Evolutionary conservation across 2,797 vertebrate genomes (phyloP), one percentile per base, ranked within the genome.

Genomic region (Periparus ater): DNA sequence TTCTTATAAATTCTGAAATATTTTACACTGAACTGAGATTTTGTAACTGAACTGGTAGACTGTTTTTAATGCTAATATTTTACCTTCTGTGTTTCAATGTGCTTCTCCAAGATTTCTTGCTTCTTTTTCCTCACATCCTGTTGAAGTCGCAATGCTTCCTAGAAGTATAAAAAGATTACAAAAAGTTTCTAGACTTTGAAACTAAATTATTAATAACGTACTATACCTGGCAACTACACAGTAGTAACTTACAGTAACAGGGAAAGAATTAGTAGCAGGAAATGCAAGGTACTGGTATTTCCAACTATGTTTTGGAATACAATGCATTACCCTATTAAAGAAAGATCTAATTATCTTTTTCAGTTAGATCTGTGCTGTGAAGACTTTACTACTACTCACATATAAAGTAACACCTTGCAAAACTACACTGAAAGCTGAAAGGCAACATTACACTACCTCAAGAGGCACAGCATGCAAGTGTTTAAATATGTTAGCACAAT

Each of bases 11-110:
- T 53, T 62, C n/a, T 63, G n/a, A 54, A 80, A 14, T n/a, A 53
- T 65, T 92, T 91, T 60, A 18, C 32, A 68, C 4, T 13, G 11
- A 78, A 74, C 9, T 58, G 29, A 73, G 29, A 88, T 55, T 82
- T 88, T 72, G 34, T 22, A 85, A 75, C 16, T 34, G 17, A 61
- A 75, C 5, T 58, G 6, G 9, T 25, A 40, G 11, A 40, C 26
- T 51, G 42, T 51, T 27, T 72, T 58, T 45, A 92, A 86, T 5
- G 40, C 26, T 60, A 77, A 23, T 14, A 67, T 68, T 91, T 97
- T 97, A 99, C 99, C 98, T 99, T 99, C 96, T 99, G 99, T 53
- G 99, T 99, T 97, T 99, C 99, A 84, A 99, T 99, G 97, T 99
- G 99, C 95, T 99, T 99, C 98, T 99, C 99, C 95, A 99, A 97